These are phyloP conservation scores for Achlya flavicornis DNA, from an alignment of 2,888 invertebrate genomes.

Conservation along the genomic window DNA sequence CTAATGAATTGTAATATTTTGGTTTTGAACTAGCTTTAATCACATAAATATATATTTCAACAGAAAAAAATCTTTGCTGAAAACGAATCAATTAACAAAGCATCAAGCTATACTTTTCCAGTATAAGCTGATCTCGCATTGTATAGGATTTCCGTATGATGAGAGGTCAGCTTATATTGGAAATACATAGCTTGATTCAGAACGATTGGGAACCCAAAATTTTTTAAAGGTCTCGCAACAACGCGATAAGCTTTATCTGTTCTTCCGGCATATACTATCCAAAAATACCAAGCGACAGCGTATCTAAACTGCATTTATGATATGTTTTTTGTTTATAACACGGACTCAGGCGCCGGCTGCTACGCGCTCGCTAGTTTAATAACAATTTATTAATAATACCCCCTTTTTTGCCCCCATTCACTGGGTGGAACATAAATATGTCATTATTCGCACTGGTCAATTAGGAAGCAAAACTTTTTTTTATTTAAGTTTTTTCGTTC, in stretches of 20 bases:
- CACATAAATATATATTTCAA: too few relatives aligned
- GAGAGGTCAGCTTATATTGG: too few relatives aligned
- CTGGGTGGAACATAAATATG: slow-evolving; percentile 66
- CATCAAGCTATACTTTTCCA: too few relatives aligned
- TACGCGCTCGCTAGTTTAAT: slow-evolving; percentile 66
- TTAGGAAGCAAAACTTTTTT: slow-evolving; percentile 45
- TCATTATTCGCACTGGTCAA: slow-evolving; percentile 78
- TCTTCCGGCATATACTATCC: slow-evolving; percentile 39
- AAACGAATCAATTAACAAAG: too few relatives aligned
- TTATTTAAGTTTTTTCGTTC: neutral
- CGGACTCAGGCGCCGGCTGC: slow-evolving; percentile 71
- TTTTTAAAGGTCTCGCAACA: too few relatives aligned
- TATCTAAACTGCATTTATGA: slow-evolving; percentile 63
- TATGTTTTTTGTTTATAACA: slow-evolving; percentile 66
- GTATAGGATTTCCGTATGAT: too few relatives aligned
- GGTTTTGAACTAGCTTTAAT: too few relatives aligned
- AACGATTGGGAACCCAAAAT: too few relatives aligned
- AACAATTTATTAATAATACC: slow-evolving; percentile 71
- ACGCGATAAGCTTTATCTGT: slow-evolving; percentile 30
- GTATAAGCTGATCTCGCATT: too few relatives aligned
- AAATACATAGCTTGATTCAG: too few relatives aligned
- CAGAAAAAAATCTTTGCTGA: too few relatives aligned
- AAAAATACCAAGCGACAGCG: slow-evolving; percentile 51
- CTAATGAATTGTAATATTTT: too few relatives aligned
- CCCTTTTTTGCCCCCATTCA: slow-evolving; percentile 45